A percentile compares a stretch with the other conserved stretches of the same genome.
These are phyloP conservation scores for Bacillus rossius DNA, from an alignment of 1,140 invertebrate species.

Conservation along the genomic window DNA sequence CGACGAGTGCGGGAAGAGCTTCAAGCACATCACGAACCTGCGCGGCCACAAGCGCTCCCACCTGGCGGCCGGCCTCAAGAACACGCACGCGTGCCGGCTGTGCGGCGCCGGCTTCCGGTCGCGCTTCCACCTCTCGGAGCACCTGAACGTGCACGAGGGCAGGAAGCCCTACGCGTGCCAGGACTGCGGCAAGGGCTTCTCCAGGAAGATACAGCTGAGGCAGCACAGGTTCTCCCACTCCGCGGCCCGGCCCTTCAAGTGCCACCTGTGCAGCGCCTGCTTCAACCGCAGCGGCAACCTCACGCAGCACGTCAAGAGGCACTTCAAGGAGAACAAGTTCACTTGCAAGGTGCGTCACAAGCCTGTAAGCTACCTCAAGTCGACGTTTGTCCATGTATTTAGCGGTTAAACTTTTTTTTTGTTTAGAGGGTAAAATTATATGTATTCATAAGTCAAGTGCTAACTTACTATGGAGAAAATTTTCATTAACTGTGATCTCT, in stretches of 20 bases:
- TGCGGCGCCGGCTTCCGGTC: conserved; percentile 12
- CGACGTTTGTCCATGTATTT: too few relatives aligned
- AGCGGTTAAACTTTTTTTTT: too few relatives aligned
- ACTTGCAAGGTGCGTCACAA: conserved; percentile 6
- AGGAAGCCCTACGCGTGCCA: conserved; percentile 42
- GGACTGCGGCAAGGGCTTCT: conserved; percentile 43
- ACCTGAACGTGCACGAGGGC: conserved; percentile 38
- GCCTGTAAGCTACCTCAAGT: too few relatives aligned
- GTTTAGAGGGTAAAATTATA: too few relatives aligned
- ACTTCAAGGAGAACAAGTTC: conserved; percentile 15
- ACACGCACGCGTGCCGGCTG: conserved; percentile 3
- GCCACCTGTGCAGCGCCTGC: conserved; percentile 48
- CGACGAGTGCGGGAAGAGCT: conserved; percentile 47
- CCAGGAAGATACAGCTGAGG: conserved; percentile 38
- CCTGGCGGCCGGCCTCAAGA: conserved; percentile 34
- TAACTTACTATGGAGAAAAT: too few relatives aligned
- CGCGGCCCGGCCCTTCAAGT: conserved; percentile 46
- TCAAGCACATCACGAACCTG: conserved; percentile 45
- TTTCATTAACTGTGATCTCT: too few relatives aligned
- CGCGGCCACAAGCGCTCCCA: conserved; percentile 40
- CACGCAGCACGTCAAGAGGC: conserved; percentile 37
- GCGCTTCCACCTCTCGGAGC: conserved; percentile 41
- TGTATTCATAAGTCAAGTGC: too few relatives aligned
- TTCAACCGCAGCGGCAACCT: conserved; percentile 45
- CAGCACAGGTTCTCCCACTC: conserved; percentile 45